These are phyloP conservation scores for Agrochola litura DNA, from an alignment of 2,888 invertebrate species.

Conservation along the genomic window DNA sequence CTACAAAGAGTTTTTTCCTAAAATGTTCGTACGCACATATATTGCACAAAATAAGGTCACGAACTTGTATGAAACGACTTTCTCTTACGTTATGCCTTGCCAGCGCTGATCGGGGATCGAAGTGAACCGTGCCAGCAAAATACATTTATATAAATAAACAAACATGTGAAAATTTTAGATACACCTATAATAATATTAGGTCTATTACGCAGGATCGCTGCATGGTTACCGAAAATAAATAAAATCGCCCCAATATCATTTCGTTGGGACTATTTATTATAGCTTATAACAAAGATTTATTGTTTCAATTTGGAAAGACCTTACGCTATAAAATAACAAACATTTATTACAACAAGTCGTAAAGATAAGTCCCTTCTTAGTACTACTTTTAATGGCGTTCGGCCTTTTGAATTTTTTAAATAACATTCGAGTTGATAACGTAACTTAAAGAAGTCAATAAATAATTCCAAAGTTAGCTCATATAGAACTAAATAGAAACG, in stretches of 20 bases:
- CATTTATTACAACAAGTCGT: constrained; percentile 65
- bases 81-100: constrained; percentile 46
- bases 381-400: constrained; percentile 48
- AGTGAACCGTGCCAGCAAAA: constrained; percentile 12
- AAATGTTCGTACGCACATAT: constrained; percentile 65
- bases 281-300: constrained; percentile 63
- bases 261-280: constrained; percentile 59
- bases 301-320: constrained; percentile 61
- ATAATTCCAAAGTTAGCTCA: constrained; percentile 7
- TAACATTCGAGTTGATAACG: constrained; percentile 4
- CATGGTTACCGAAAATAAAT: constrained; percentile 53
- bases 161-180: constrained; percentile 37
- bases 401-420: constrained; percentile 38
- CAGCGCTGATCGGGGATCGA: constrained; percentile 42
- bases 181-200: constrained; percentile 33
- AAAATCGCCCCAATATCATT: constrained; percentile 57
- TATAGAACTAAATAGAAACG: constrained; percentile 15
- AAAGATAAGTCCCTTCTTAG: constrained; percentile 52
- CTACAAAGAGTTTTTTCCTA: constrained; percentile 56
- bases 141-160: constrained; percentile 40
- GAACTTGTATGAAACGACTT: constrained; percentile 57
- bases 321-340: constrained; percentile 62
- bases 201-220: constrained; percentile 29
- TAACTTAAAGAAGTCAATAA: constrained; percentile 19
- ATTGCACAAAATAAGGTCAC: constrained; percentile 63